A percentile compares a stretch with the other conserved stretches of the same genome.
phyloP scores from a whole-genome alignment of 92 coral and sea anemone genomes.

The Phymanthus crucifer region DNA sequence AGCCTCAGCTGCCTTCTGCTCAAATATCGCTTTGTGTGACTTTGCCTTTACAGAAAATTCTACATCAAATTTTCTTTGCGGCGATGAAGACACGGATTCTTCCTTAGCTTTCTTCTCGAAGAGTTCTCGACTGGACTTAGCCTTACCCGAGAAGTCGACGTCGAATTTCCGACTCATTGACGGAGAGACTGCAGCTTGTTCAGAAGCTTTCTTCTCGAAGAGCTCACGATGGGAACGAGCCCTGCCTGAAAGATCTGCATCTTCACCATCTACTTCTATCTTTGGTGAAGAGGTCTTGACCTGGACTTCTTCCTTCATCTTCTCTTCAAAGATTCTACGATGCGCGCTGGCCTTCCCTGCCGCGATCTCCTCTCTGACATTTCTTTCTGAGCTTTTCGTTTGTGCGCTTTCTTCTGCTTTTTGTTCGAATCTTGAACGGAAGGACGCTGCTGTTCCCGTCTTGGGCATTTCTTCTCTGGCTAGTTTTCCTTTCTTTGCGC shows the following conservation, averaged over 20 bases:
- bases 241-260: constrained; percentile 65
- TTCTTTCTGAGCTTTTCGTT: constrained; percentile 43
- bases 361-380: constrained; percentile 49
- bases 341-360: constrained; percentile 55
- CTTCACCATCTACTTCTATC: constrained; percentile 67
- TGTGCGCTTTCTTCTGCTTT: constrained; percentile 68
- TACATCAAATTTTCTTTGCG: constrained; percentile 54
- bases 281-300: constrained; percentile 48
- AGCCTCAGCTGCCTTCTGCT: constrained; percentile 62
- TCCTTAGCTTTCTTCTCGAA: constrained; percentile 73
- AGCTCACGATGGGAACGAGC: constrained; percentile 69
- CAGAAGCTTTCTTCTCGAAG: constrained; percentile 75
- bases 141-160: constrained; percentile 71
- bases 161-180: constrained; percentile 68
- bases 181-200: constrained; percentile 68
- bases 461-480: constrained; percentile 64
- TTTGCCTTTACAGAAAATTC: constrained; percentile 64
- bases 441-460: constrained; percentile 71
- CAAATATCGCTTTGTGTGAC: constrained; percentile 61
- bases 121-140: constrained; percentile 58
- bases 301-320: constrained; percentile 39
- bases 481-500: constrained; percentile 62
- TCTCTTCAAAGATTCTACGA: constrained; percentile 55
- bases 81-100: constrained; percentile 48
- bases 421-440: constrained; percentile 67